Base-by-base conservation (phyloP, 2,797 vertebrate species). In the Leptodactylus fallax region DNA sequence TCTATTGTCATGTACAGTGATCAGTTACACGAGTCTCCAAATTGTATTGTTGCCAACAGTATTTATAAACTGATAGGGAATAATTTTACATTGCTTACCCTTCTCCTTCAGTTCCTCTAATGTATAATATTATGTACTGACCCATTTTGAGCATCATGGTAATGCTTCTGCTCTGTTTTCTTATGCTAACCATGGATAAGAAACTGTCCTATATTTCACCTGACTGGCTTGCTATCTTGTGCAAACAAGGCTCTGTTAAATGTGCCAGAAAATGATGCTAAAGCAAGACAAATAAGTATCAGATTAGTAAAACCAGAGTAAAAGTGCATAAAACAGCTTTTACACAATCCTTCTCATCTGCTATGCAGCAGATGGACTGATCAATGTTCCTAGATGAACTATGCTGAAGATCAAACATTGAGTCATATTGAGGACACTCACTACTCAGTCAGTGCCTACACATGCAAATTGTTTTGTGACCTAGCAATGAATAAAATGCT, bases 301-400 rank as follows among this genome's bases (percentile, higher is more conserved):
- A 49, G 72, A 76, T 76, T 76, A 76, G 11, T n/a, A 76, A n/a
- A 51, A 76, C 3, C 11, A 51, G 1, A 76, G 47, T 49, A 76
- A n/a, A 76, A 49, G 47, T 13, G 72, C 47, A 47, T 0, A 0
- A 74, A 36, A 49, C 71, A 49, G 47, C 17, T 74, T 47, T 76
- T 47, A n/a, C 72, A 76, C 72, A 76, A 51, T 76, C 21, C 72
- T 76, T 76, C 51, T 76, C 72, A 51, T 76, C 72, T 76, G 72
- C 47, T 76, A n/a, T 47, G 47, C 47, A 76, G n/a, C 72, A 76
- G 72, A 76, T 76, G 72, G 72, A 23, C 45, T 11, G 72, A 76
- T 76, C 72, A 76, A 76, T 51, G 72, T 23, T 76, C 72, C 47
- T n/a, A 76, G 72, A 51, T 76, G 47, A 76, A 76, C 72, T 76